A percentile compares a stretch with the other conserved stretches of the same genome.
phyloP scores from a whole-genome alignment of 1,140 invertebrate genomes.

The Penaeus japonicus region DNA sequence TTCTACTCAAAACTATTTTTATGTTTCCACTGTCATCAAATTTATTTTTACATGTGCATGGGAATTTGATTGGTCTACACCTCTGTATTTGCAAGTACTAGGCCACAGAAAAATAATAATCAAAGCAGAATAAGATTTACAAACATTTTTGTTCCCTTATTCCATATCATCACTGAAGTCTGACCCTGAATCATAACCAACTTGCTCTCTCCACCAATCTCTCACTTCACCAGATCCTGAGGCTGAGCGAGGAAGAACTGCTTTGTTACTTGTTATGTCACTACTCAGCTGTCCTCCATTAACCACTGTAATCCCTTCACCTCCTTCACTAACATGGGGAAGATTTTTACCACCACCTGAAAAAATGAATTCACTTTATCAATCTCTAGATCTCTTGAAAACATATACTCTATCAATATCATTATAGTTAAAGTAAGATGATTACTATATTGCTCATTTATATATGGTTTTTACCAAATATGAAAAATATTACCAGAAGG shows the following conservation, averaged over 20 bases:
- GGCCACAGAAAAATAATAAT: too few relatives aligned
- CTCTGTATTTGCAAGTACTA: too few relatives aligned
- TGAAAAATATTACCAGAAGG: too few relatives aligned
- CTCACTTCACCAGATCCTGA: conserved; percentile 58
- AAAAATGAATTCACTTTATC: neutral
- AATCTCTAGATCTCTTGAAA: neutral
- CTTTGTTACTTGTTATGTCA: conserved; percentile 62
- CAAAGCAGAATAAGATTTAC: too few relatives aligned
- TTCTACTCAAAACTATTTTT: too few relatives aligned
- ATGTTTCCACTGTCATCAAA: too few relatives aligned
- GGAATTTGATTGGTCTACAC: too few relatives aligned
- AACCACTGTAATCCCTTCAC: conserved; percentile 63
- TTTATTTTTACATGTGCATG: too few relatives aligned
- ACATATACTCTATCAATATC: neutral
- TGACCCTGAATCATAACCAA: conserved; percentile 60
- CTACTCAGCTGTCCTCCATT: conserved; percentile 59
- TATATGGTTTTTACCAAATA: too few relatives aligned
- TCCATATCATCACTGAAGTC: conserved; percentile 45
- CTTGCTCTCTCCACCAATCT: conserved; percentile 61
- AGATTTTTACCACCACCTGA: conserved; percentile 35
- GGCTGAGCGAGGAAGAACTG: conserved; percentile 58
- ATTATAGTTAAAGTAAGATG: too few relatives aligned
- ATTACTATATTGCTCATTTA: too few relatives aligned
- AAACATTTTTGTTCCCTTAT: too few relatives aligned
- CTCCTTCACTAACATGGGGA: conserved; percentile 60